Percentiles rank a stretch among this genome's conserved stretches.
phyloP scores from a whole-genome alignment of 2,888 invertebrate species.

The Clitarchus hookeri region DNA sequence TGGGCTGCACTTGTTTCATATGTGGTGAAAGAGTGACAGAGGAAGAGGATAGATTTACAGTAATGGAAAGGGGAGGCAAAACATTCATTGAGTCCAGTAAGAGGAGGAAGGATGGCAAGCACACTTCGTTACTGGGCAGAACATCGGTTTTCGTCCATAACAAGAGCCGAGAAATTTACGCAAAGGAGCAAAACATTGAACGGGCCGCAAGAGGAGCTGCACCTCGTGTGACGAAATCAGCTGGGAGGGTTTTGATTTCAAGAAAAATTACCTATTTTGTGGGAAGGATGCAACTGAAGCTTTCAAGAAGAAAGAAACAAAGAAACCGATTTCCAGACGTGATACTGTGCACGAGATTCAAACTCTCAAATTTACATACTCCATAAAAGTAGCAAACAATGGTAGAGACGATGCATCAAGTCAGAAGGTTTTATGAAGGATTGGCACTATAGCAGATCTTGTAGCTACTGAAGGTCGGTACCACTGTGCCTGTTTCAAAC shows the following conservation, averaged over 20 bases:
- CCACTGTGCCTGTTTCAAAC: background rate
- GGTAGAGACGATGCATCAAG: background rate
- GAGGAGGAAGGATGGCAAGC: background rate
- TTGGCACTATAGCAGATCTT: background rate
- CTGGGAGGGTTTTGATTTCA: background rate
- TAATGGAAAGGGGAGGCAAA: background rate
- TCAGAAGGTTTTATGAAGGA: background rate
- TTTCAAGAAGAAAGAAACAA: too few species aligned
- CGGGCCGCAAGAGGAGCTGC: background rate
- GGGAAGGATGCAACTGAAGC: too few species aligned
- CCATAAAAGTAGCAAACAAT: background rate
- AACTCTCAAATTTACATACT: too few species aligned
- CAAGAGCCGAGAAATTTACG: background rate
- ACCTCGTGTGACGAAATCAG: background rate
- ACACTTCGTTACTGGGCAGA: background rate
- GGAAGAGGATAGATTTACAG: background rate
- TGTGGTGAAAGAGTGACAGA: background rate
- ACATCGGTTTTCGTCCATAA: background rate
- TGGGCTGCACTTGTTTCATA: too few species aligned
- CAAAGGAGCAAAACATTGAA: background rate
- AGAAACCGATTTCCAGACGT: too few species aligned
- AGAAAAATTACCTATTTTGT: background rate
- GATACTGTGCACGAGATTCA: too few species aligned
- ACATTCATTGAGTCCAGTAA: background rate
- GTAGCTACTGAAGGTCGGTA: background rate